These are phyloP conservation scores for Amiota communis DNA, from an alignment of 2,888 invertebrate species.

Conservation along the genomic window DNA sequence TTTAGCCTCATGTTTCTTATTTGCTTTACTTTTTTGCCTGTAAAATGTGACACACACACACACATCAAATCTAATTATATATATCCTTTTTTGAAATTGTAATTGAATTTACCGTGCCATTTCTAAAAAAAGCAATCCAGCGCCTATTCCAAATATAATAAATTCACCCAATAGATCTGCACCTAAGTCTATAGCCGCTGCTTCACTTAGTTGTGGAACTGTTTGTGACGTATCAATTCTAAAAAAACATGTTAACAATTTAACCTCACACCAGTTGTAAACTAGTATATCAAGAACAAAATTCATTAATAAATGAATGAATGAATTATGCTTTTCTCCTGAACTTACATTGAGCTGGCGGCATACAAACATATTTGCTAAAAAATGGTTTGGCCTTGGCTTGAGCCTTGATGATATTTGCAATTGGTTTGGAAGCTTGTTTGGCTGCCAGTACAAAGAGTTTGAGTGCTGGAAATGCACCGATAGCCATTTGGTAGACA, in stretches of 20 bases:
- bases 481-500: slow-evolving; percentile 79
- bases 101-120: slow-evolving; percentile 78
- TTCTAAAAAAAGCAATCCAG: slow-evolving; percentile 84
- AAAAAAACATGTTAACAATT: slow-evolving; percentile 93
- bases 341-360: slow-evolving; percentile 89
- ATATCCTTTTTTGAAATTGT: background rate
- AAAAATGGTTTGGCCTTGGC: slow-evolving; percentile 92
- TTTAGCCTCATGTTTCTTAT: slow-evolving; percentile 81
- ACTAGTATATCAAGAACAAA: slow-evolving; percentile 75
- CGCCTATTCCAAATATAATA: slow-evolving; percentile 89
- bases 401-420: slow-evolving; percentile 84
- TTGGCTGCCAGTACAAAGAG: slow-evolving; percentile 84
- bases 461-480: slow-evolving; percentile 91
- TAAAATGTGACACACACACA: slow-evolving; percentile 46
- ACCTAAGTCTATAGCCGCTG: slow-evolving; percentile 95
- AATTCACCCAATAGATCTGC: slow-evolving; percentile 94
- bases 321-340: background rate
- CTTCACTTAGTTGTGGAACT: slow-evolving; percentile 86
- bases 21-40: slow-evolving; percentile 85
- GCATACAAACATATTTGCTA: slow-evolving; percentile 93
- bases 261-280: slow-evolving; percentile 94
- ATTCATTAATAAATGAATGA: slow-evolving; percentile 45
- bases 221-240: slow-evolving; percentile 92
- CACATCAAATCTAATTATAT: background rate
- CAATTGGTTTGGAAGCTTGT: slow-evolving; percentile 94